These are phyloP conservation scores for Drosophila mojavensis DNA, from an alignment of 1,140 invertebrate genomes.

Conservation along the genomic window DNA sequence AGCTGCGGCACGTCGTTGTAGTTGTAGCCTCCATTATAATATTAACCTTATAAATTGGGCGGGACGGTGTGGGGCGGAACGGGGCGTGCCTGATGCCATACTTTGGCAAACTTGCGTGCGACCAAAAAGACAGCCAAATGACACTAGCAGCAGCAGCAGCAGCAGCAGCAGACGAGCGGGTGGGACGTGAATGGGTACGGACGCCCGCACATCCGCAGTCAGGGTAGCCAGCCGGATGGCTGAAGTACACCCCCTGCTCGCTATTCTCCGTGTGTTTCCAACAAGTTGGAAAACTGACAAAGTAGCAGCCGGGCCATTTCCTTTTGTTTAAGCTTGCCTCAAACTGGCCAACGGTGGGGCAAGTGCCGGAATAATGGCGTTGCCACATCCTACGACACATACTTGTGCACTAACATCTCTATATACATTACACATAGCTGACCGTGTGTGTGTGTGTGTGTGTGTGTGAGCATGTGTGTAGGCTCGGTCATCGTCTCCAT, in stretches of 20 bases:
- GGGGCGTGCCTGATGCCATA: conserved; percentile 63
- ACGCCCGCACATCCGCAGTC: conserved; percentile 66
- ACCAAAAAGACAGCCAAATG: conserved; percentile 68
- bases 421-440: conserved; percentile 4
- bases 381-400: conserved; percentile 28
- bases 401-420: conserved; percentile 35
- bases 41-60: conserved; percentile 81
- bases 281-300: conserved; percentile 74
- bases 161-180: conserved; percentile 1
- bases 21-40: conserved; percentile 53
- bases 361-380: conserved; percentile 59
- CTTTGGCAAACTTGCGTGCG: conserved; percentile 80
- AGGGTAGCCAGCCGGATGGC: conserved; percentile 50
- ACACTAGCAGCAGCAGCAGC: conserved; percentile 42
- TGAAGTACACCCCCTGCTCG: not conserved
- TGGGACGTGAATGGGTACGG: conserved; percentile 6
- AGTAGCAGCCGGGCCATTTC: conserved; percentile 78
- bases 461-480: not conserved
- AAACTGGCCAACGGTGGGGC: conserved; percentile 64
- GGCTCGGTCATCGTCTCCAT: conserved; percentile 27
- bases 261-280: not conserved
- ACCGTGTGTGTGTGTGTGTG: not conserved
- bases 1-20: conserved; percentile 48
- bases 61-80: not conserved
- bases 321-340: conserved; percentile 79